Conservation (phyloP, 53 echinoderm and acorn worm genomes). For the Mesocentrotus franciscanus region DNA sequence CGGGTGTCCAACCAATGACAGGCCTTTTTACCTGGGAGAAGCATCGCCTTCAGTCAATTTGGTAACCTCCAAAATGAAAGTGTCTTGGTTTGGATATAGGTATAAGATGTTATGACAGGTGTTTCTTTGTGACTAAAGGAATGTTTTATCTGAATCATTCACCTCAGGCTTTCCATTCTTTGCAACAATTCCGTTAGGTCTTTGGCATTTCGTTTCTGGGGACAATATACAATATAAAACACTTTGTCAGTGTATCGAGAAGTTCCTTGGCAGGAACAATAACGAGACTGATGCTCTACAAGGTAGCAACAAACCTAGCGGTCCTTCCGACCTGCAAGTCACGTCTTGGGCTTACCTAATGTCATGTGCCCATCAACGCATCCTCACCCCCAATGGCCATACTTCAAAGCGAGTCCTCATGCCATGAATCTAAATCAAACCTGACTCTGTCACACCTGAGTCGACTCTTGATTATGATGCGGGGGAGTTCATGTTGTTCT, state of each 20-base stretch:
- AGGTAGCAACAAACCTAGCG: background rate
- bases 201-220: background rate
- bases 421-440: constrained; percentile 39
- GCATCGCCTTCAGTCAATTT: constrained; percentile 4
- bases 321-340: background rate
- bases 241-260: background rate
- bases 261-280: background rate
- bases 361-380: background rate
- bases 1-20: background rate
- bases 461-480: background rate
- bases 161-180: background rate
- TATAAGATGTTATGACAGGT: constrained; percentile 14
- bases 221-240: background rate
- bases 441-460: constrained; percentile 13
- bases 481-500: background rate
- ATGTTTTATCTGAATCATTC: constrained; percentile 24
- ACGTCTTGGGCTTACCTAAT: background rate
- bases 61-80: constrained; percentile 13
- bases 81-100: background rate
- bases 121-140: background rate
- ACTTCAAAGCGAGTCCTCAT: background rate
- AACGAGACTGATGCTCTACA: background rate
- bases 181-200: constrained; percentile 9
- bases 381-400: background rate
- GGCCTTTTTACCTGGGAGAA: background rate